Evolutionary conservation across 2,888 invertebrate species (phyloP), one percentile per base, ranked within the genome.

Genomic region (Phengaris alcon): DNA sequence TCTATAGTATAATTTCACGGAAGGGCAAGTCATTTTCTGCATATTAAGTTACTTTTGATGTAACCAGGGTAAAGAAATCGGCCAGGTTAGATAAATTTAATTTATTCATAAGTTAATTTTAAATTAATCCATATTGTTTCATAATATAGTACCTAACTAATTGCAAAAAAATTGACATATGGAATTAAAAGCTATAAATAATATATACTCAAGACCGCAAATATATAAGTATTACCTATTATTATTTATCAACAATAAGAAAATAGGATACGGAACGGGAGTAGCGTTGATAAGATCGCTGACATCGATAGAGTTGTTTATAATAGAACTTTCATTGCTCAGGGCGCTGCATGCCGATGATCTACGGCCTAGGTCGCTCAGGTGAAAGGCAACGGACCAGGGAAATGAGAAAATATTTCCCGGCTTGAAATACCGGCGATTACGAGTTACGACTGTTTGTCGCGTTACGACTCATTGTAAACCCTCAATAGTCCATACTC

Each of bases 251-350:
- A 73, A 75, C 54, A 69, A 73, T 73, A 75, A 75, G 64, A 74
- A 74, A 75, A 72, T 76, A 51, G 70, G 70, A 57, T 70, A 59
- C 68, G 46, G 75, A 79, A 77, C 77, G 75, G 76, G 75, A 75
- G 74, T 77, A 77, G 74, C 70, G 75, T 80, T 77, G 81, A 80
- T 80, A 77, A 76, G 76, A 80, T 79, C 79, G 75, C 74, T 77
- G 78, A 78, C 79, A 80, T 84, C 81, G 79, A 82, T 80, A 80
- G 77, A 82, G 74, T 76, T 79, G 80, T 84, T 82, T 82, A 81
- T 84, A 80, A 79, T 79, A 78, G 80, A 78, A 86, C 88, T 90
- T 89, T 88, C 89, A 82, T 86, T 77, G 84, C 90, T 87, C 77
- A 78, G 76, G 87, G 89, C 85, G 78, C 82, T 81, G 76, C 73